phyloP scores from a whole-genome alignment of 2,888 invertebrate genomes.

The Himalopsyche anomala region DNA sequence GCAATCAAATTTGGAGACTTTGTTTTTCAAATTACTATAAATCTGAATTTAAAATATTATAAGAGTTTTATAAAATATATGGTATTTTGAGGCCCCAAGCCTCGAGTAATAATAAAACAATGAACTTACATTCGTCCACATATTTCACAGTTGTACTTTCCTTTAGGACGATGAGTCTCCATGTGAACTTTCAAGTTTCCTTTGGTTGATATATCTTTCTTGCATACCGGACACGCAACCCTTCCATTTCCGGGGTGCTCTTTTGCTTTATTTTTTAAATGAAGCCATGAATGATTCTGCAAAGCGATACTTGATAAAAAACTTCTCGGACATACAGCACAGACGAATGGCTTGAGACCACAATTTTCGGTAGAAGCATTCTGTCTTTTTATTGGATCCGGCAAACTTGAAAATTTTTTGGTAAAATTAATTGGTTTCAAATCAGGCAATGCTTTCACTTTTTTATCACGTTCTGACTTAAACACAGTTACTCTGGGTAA shows the following conservation, averaged over 20 bases:
- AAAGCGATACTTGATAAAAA: conserved; percentile 78
- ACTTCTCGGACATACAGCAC: conserved; percentile 76
- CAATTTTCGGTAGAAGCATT: conserved; percentile 46
- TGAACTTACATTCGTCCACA: conserved; percentile 82
- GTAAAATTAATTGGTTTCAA: conserved; percentile 66
- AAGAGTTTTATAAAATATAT: too few relatives aligned
- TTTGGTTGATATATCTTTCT: conserved; percentile 79
- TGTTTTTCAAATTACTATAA: too few relatives aligned
- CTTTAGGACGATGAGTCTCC: conserved; percentile 80
- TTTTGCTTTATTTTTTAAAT: conserved; percentile 69
- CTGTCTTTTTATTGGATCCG: conserved; percentile 3
- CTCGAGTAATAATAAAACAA: conserved; percentile 17
- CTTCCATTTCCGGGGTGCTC: conserved; percentile 45
- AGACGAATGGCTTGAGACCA: conserved; percentile 76
- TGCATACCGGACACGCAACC: conserved; percentile 78
- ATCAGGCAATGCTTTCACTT: conserved; percentile 60
- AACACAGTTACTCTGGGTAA: conserved; percentile 68
- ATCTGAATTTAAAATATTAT: too few relatives aligned
- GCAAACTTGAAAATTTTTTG: conserved; percentile 56
- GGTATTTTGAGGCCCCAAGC: too few relatives aligned
- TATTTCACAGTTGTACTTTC: conserved; percentile 80
- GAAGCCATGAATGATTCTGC: conserved; percentile 80
- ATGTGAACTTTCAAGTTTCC: conserved; percentile 80
- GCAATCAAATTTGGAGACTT: too few relatives aligned
- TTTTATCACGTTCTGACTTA: conserved; percentile 58